Conservation (phyloP, 2,113 vertebrate species). For the Dicerorhinus sumatrensis region DNA sequence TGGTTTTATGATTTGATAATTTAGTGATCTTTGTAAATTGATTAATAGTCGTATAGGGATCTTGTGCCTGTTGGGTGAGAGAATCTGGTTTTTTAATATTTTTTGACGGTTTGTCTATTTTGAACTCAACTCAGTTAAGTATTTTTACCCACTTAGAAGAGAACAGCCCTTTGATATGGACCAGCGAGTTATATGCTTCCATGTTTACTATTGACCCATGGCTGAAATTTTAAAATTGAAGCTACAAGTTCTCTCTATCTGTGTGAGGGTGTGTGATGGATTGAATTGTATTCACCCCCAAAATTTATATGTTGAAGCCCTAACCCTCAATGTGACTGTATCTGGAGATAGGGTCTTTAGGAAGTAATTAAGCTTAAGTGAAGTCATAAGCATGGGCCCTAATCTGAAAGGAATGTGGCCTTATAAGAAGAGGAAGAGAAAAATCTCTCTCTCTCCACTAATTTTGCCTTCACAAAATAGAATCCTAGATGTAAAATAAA, state of each 20-base stretch:
- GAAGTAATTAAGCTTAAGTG: neutral
- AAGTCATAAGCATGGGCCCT: neutral
- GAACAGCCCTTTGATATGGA: neutral
- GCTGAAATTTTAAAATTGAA: slow-evolving; percentile 10
- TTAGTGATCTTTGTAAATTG: neutral
- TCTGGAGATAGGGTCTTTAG: neutral
- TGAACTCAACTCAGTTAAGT: neutral
- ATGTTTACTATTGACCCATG: slow-evolving; percentile 1
- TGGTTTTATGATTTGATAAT: neutral
- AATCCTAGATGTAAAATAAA: slow-evolving; percentile 19
- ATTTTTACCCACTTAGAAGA: neutral
- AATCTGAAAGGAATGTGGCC: neutral
- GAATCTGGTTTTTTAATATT: neutral
- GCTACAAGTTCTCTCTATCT: neutral
- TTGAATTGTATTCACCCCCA: neutral
- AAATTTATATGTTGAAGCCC: neutral
- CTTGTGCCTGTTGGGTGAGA: neutral
- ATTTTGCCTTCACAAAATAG: neutral
- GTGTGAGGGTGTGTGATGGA: neutral
- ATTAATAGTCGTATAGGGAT: neutral
- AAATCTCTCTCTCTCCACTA: neutral
- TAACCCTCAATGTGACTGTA: neutral
- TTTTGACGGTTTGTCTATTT: neutral
- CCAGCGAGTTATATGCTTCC: neutral
- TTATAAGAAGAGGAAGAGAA: neutral